Base-by-base conservation (phyloP, 2,888 invertebrate species). In the Slavum lentiscoides region DNA sequence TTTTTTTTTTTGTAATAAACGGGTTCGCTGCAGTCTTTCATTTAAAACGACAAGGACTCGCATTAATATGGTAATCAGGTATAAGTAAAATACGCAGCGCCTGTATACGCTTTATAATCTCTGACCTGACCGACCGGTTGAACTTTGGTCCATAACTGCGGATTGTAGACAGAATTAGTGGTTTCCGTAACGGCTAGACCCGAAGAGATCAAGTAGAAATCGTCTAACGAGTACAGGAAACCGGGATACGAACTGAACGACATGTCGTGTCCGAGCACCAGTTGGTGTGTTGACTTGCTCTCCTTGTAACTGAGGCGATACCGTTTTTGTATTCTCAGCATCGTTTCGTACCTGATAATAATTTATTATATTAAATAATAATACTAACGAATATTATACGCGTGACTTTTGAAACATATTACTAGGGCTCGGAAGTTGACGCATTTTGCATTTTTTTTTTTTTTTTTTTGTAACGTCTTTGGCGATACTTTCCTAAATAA, bases 181-280 rank as follows among this genome's bases (percentile, higher is more conserved):
- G 95, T 94, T 83, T 95, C 95, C 15, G 92, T 90, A 2, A 93
- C 88, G 15, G 91, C 90, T 84, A 94, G 87, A 64, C 87, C 86
- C 2, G 91, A 85, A 85, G 89, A 85, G 15, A 93, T 87, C 19
- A 91, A 86, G 85, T 95, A 95, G 86, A 92, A 93, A 85, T 95
- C 94, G 86, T 95, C 95, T 75, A 92, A 92, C 58, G 94, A 94
- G 55, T 92, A 91, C 53, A 95, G 85, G 21, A 92, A 90, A 11
- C 94, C 95, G 0, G 95, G 95, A 86, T 94, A 95, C 0, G 95
- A 92, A 0, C 94, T 92, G 87, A 95, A 94, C 13, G 91, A 90
- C 39, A 94, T 89, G 7, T 90, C 89, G 61, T 88, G 88, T 0
- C 92, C 93, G 0, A 93, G 91, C 37, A 93, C 90, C 7, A 89